Evolutionary conservation across 1,140 invertebrate species (phyloP).

Genomic region (Diabrotica virgifera): DNA sequence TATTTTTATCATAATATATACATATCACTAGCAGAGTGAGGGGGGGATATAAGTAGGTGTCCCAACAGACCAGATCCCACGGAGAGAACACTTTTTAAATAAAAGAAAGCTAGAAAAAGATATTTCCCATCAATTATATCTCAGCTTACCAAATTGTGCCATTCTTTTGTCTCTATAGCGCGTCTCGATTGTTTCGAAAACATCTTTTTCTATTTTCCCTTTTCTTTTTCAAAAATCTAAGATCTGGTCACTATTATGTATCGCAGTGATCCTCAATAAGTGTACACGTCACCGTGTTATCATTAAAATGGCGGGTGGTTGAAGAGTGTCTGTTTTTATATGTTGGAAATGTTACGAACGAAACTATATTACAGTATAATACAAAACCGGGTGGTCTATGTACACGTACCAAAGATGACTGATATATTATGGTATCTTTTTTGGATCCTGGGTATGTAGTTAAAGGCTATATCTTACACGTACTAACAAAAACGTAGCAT

Average conservation of each 20-base stretch:
- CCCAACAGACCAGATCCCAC: background rate
- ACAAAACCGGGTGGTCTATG: constrained; percentile 41
- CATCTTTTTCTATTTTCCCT: too few species aligned
- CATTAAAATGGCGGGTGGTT: constrained; percentile 25
- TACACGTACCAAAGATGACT: constrained; percentile 42
- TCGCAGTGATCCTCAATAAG: constrained; percentile 36
- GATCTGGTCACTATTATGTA: background rate
- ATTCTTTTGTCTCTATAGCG: too few species aligned
- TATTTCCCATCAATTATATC: background rate
- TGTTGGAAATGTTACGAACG: constrained; percentile 44
- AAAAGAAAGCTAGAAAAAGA: background rate
- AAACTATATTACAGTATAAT: constrained; percentile 50
- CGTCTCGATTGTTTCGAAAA: too few species aligned
- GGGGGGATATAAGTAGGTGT: constrained; percentile 18
- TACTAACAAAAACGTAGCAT: constrained; percentile 4
- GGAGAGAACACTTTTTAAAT: background rate
- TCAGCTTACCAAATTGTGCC: too few species aligned
- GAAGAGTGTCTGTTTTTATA: constrained; percentile 25
- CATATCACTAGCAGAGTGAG: constrained; percentile 41
- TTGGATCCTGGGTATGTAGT: background rate
- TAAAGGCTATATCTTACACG: constrained; percentile 8
- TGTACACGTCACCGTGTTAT: constrained; percentile 24
- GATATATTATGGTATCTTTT: background rate
- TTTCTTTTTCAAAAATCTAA: background rate
- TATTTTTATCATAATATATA: constrained; percentile 36